Evolutionary conservation across 2,888 invertebrate genomes (phyloP), one percentile per base, ranked within the genome.

Genomic region (Magallana nippona): DNA sequence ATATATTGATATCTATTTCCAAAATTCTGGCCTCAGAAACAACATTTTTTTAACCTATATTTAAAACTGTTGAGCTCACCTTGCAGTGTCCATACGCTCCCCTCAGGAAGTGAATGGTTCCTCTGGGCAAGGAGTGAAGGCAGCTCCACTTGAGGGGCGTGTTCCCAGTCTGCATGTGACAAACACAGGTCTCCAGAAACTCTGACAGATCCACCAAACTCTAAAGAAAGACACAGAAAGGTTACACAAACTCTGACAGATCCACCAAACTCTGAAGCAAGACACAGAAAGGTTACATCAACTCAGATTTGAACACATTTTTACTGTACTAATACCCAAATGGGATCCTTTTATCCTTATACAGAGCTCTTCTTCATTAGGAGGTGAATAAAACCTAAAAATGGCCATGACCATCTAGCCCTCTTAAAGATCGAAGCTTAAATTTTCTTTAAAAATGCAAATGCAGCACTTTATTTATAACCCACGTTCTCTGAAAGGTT

Each of bases 21-120:
- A 44, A 44, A 44, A 3, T 44, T 44, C 8, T 44, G 44, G 44
- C 8, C 44, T 44, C 44, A 44, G 8, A 44, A 44, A 3, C 44
- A 44, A 44, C 8, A 44, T 44, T 44, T 44, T 44, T 44, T 8
- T 62, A 62, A 62, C 19, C 62, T 10, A 62, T 19, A 19, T 62
- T 19, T 19, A 62, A 62, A 15, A 62, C 62, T 62, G 62, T 19
- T 62, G 62, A 19, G n/a, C 62, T 81, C 80, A 92, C 92, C 90
- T 90, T 91, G 78, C 92, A 92, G 82, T 92, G 92, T 10, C 83
- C 81, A 85, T 92, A 92, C 1, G 91, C 88, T 71, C 89, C 87
- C 63, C 88, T 91, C 27, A 92, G 87, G n/a, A 91, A 78, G 71
- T 90, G 88, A 2, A 92, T 78, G 11, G 90, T 89, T 57, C 90